Conservation (phyloP, 2,113 vertebrate genomes). For the Plestiodon gilberti region DNA sequence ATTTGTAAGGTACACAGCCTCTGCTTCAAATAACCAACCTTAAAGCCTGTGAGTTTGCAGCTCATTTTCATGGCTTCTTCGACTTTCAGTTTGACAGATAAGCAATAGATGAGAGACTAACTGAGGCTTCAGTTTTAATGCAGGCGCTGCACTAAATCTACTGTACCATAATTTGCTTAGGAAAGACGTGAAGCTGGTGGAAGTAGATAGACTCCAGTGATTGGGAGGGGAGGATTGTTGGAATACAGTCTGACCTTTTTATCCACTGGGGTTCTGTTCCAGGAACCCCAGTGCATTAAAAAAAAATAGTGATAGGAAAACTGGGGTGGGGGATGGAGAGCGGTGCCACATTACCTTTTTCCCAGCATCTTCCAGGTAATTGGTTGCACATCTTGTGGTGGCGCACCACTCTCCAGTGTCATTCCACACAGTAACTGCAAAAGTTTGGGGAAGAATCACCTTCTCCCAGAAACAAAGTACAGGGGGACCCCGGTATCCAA, state of each 20-base stretch:
- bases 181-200: neutral
- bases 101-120: neutral
- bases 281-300: too few species aligned
- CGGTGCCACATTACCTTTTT: too few species aligned
- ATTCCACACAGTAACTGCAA: neutral
- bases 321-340: too few species aligned
- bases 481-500: too few species aligned
- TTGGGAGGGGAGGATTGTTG: neutral
- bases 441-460: too few species aligned
- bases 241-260: too few species aligned
- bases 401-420: too few species aligned
- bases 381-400: neutral
- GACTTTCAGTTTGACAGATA: neutral
- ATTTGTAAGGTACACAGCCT: neutral
- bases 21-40: neutral
- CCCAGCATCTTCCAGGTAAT: too few species aligned
- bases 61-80: neutral
- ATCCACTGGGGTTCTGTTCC: too few species aligned
- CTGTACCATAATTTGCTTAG: neutral
- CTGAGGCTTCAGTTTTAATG: neutral
- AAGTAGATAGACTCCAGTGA: neutral
- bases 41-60: neutral
- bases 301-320: too few species aligned
- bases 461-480: neutral
- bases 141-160: neutral